Evolutionary conservation across 2,797 vertebrate genomes (phyloP), one percentile per base, ranked within the genome.

Genomic region (Xerus rutilus): DNA sequence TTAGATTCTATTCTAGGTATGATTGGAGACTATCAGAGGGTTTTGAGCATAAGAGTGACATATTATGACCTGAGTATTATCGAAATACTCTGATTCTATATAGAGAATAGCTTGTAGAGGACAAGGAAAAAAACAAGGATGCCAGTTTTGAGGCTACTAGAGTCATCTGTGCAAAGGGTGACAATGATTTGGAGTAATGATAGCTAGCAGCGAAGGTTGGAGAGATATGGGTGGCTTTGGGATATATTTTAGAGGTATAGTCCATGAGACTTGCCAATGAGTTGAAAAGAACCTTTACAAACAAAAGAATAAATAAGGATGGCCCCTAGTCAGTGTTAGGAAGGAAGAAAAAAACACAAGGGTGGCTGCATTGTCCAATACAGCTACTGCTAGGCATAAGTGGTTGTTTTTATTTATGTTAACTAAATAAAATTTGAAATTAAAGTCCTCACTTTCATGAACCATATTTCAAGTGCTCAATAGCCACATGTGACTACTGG

Each of bases 221-320:
- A 91, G 23, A 14, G 35, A 74, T 45, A 23, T 21, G 5, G 54
- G 25, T 82, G 23, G 28, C 70, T 86, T 77, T 95, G 39, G 25
- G 85, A 67, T 79, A 52, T 89, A 62, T 74, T 91, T 78, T 88
- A 32, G 54, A 82, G 52, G 5, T 92, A 85, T 64, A 87, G 62
- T 54, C 79, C 78, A 85, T n/a, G 78, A 57, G 35, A 90, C 64
- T 89, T 78, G 47, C 45, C 77, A 86, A 85, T 74, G 67, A 43
- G 78, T 82, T 91, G 52, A 67, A 96, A 91, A 97, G 39, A 64
- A 65, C 86, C 28, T 69, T 73, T 85, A 30, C 69, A 94, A 96
- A 92, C 59, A 69, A 76, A 92, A 49, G 47, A 92, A 25, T 18
- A 77, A 92, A 30, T 18, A 81, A 87, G 43, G 18, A 70, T 65